Base-by-base conservation (phyloP, 2,113 vertebrate species). In the Notarius lentiginosus region DNA sequence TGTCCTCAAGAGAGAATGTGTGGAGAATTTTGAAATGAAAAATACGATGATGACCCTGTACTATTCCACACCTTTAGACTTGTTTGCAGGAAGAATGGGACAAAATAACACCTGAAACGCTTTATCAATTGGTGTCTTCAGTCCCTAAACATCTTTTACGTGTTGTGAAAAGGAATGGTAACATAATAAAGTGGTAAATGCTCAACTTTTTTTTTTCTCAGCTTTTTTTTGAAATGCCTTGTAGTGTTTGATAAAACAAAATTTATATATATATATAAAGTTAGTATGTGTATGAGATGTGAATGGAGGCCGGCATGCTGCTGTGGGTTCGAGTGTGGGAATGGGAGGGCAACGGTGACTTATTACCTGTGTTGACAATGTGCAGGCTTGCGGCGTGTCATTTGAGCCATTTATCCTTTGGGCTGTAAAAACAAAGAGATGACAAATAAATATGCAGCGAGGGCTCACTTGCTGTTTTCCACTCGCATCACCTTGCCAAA, bases 341-440 rank as follows among this genome's bases (percentile, higher is more conserved):
- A 91, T 72, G 88, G 87, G 72, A 66, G 49, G 85, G 94, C 96
- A 97, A 97, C 97, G 95, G 95, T 97, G 97, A 98, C 96, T 97
- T 98, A 98, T 97, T 96, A 96, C 96, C 96, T 97, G 97, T 96
- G 96, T 93, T 98, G 97, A 99, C 96, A 96, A 95, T 97, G 95
- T 95, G 95, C 97, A 99, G 97, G 94, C 97, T 95, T 89, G 89
- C 90, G 90, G 95, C 94, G 96, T 95, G 96, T 98, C 97, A 97
- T 94, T 96, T 93, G 92, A 96, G 95, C 96, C 96, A 97, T 98
- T 98, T 97, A 97, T 97, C 96, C 96, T 95, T 94, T 94, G 93
- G 90, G 95, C 96, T 97, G 95, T 96, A 96, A 97, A 97, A 98
- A 98, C 96, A 98, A 97, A 96, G 95, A 95, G 95, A 96, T 96